Percentiles rank a stretch among this genome's conserved stretches.
These are phyloP conservation scores for Pachycephus smyrnensis DNA, from an alignment of 2,888 invertebrate species.

Conservation along the genomic window DNA sequence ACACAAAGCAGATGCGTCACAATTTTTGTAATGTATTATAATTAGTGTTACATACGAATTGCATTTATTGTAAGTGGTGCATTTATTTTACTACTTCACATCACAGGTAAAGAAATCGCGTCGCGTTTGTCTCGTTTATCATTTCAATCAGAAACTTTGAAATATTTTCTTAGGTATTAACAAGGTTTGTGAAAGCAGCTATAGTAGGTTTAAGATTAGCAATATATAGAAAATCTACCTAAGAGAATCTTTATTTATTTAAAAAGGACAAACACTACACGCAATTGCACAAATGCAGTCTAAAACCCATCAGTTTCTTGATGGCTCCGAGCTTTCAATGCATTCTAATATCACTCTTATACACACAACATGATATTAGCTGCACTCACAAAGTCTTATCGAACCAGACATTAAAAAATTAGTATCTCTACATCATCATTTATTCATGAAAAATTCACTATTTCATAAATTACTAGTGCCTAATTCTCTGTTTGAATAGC, in stretches of 20 bases:
- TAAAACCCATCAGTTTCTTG: not conserved
- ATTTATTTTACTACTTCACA: constrained; percentile 37
- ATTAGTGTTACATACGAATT: constrained; percentile 30
- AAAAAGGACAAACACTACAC: not conserved
- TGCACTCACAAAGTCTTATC: not conserved
- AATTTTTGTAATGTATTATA: constrained; percentile 32
- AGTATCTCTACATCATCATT: not conserved
- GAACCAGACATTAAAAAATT: not conserved
- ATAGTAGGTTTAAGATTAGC: constrained; percentile 17
- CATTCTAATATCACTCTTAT: not conserved
- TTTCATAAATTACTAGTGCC: not conserved
- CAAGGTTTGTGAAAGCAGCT: constrained; percentile 19
- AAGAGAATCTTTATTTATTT: constrained; percentile 15
- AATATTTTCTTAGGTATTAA: constrained; percentile 11
- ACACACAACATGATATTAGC: not conserved
- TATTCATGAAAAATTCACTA: not conserved
- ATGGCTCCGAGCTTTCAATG: not conserved
- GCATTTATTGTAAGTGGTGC: constrained; percentile 51
- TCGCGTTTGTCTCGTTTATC: not conserved
- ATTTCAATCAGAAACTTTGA: not conserved
- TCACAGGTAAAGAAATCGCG: not conserved
- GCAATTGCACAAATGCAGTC: not conserved
- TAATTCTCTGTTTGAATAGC: not conserved
- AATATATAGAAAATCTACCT: constrained; percentile 13
- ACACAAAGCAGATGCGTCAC: constrained; percentile 25